Base-by-base conservation (phyloP, 2,113 vertebrate species). In the Gallinago jamesoni region DNA sequence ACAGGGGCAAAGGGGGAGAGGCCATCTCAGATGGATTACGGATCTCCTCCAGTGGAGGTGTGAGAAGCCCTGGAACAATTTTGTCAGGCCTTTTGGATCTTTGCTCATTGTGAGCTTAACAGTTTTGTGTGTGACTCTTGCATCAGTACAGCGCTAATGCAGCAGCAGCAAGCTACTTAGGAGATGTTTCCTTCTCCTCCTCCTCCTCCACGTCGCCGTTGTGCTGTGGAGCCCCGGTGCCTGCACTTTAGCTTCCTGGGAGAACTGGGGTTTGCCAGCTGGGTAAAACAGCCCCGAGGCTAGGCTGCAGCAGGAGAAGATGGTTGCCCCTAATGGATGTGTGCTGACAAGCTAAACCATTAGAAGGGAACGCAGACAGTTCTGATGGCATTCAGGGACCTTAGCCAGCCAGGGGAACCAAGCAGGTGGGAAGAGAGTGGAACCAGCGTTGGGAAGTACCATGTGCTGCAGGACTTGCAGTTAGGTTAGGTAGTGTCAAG, bases 81-180 rank as follows among this genome's bases (percentile, higher is more conserved):
- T 60, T 73, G 9, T 59, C 30, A 33, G 37, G 23, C 6, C 7
- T 63, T 76, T 20, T 31, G 12, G 45, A 31, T 45, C 25, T 68
- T 78, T 2, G 0, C 80, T 82, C 67, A 23, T 8, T 60, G 11
- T n/a, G n/a, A 50, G 31, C 28, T 14, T 4, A 33, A 33, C 7
- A 66, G 16, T 43, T 89, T 35, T 81, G 14, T 64, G 3, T 16
- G 37, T 55, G 25, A 17, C 27, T 60, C 0, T 0, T 14, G 5
- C 3, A 8, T 70, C 52, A n/a, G 45, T 28, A 22, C 62, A 28
- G 28, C 30, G 17, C 77, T 89, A 72, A 75, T 35, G 45, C 45
- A 72, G 55, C 31, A 73, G 25, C 48, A 69, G 33, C 63, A 50
- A 15, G 28, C 22, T 47, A 1, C 59, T 14, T 47, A 4, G 9